Conservation (phyloP, 2,113 vertebrate genomes). For the Bubo scandiacus region DNA sequence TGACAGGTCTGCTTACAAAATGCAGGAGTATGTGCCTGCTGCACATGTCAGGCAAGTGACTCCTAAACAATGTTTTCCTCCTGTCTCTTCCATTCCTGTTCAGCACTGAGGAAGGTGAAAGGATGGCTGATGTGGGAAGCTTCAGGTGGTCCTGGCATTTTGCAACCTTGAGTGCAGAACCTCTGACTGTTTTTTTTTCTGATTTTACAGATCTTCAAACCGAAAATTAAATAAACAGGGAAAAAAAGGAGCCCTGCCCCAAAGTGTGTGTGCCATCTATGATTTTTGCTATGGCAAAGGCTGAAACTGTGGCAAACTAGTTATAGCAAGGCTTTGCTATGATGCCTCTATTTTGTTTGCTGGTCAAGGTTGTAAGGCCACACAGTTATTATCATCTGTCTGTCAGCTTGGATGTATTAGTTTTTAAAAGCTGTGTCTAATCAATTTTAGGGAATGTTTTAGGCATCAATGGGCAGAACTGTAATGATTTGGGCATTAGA, state of each 20-base stretch:
- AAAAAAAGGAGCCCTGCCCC: not conserved
- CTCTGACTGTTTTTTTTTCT: not conserved
- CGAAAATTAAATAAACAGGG: not conserved
- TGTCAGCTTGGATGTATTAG: not conserved
- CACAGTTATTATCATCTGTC: not conserved
- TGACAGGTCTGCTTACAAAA: not conserved
- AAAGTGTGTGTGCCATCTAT: not conserved
- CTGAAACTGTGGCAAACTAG: not conserved
- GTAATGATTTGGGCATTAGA: not conserved
- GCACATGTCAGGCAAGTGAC: not conserved
- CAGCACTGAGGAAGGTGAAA: not conserved
- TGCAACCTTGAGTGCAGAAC: not conserved
- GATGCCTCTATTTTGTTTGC: not conserved
- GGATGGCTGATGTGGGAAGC: not conserved
- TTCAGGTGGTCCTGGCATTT: not conserved
- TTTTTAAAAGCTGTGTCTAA: not conserved
- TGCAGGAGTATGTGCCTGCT: not conserved
- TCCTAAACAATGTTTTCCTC: not conserved
- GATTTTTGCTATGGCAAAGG: not conserved
- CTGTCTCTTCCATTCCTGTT: not conserved
- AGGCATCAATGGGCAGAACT: not conserved
- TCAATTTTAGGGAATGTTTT: conserved; percentile 3
- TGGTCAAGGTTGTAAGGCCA: not conserved
- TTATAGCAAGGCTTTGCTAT: not conserved
- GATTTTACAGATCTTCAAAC: not conserved